A percentile compares a stretch with the other conserved stretches of the same genome.
Evolutionary conservation across 2,113 vertebrate species (phyloP).

Genomic region (Cryptomyrus ogoouensis): DNA sequence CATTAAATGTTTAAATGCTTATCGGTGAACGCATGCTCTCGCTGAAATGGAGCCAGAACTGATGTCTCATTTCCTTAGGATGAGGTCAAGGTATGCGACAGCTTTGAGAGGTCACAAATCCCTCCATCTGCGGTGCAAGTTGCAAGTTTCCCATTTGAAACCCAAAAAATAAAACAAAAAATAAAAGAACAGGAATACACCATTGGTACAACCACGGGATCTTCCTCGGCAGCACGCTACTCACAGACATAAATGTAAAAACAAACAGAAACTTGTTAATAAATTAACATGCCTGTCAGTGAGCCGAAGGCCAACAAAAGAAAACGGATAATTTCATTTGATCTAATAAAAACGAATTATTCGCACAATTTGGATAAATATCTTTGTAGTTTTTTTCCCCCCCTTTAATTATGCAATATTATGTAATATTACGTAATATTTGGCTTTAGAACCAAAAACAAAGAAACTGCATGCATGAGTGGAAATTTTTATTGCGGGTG

Average conservation of each 20-base stretch:
- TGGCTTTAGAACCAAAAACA: not conserved
- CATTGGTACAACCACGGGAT: not conserved
- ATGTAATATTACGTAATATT: not conserved
- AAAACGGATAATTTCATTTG: not conserved
- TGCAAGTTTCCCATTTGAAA: not conserved
- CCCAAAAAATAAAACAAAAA: no score
- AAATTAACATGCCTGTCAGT: not conserved
- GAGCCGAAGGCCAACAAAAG: not conserved
- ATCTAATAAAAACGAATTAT: not conserved
- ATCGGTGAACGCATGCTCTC: constrained; percentile 18
- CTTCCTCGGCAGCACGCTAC: not conserved
- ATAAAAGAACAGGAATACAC: not conserved
- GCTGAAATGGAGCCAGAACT: not conserved
- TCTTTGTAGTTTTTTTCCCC: not conserved
- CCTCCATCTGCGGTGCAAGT: not conserved
- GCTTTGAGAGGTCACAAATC: not conserved
- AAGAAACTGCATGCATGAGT: not conserved
- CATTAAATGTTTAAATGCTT: not conserved
- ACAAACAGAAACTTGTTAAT: not conserved
- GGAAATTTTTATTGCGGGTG: not conserved
- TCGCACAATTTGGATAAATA: not conserved
- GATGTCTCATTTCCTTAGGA: constrained; percentile 38
- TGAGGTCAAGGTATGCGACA: constrained; percentile 51
- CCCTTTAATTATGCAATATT: not conserved
- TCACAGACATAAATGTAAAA: not conserved